A percentile compares a stretch with the other conserved stretches of the same genome.
Evolutionary conservation across 2,113 vertebrate species (phyloP).

Genomic region (Sebastes fasciatus): DNA sequence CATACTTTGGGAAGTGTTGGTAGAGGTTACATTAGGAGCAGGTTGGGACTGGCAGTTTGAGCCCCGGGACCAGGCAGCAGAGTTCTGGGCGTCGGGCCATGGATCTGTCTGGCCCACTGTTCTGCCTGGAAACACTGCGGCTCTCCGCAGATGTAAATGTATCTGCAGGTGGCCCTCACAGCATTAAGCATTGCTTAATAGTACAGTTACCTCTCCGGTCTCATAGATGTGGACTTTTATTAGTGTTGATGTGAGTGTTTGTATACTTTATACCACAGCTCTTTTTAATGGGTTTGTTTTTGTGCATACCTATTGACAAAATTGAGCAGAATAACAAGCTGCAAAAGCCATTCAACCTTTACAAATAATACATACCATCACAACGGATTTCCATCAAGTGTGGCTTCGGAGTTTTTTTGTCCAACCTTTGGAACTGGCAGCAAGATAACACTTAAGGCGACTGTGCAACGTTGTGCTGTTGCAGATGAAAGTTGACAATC

Average conservation of each 20-base stretch:
- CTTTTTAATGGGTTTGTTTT: conserved; percentile 26
- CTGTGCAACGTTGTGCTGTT: not conserved
- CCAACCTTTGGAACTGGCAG: conserved; percentile 12
- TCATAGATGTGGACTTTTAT: conserved; percentile 17
- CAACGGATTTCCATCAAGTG: conserved; percentile 16
- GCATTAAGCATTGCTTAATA: conserved; percentile 38
- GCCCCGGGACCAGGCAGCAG: conserved; percentile 44
- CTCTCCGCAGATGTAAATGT: conserved; percentile 59
- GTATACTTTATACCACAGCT: not conserved
- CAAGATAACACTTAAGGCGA: not conserved
- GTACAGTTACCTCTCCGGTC: conserved; percentile 14
- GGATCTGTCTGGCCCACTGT: conserved; percentile 64
- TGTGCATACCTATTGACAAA: not conserved
- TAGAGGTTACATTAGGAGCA: conserved; percentile 41
- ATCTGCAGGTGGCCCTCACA: conserved; percentile 54
- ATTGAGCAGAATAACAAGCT: conserved; percentile 18
- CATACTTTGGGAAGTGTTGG: not conserved
- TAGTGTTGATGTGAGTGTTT: not conserved
- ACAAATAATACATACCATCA: conserved; percentile 32
- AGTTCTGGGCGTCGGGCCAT: conserved; percentile 68
- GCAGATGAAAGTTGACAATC: conserved; percentile 1
- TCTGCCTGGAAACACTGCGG: conserved; percentile 42
- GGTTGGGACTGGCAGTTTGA: conserved; percentile 38
- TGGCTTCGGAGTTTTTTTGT: conserved; percentile 14
- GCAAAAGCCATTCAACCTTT: conserved; percentile 20